phyloP scores from a whole-genome alignment of 1,140 invertebrate species.

The Solenopsis invicta region DNA sequence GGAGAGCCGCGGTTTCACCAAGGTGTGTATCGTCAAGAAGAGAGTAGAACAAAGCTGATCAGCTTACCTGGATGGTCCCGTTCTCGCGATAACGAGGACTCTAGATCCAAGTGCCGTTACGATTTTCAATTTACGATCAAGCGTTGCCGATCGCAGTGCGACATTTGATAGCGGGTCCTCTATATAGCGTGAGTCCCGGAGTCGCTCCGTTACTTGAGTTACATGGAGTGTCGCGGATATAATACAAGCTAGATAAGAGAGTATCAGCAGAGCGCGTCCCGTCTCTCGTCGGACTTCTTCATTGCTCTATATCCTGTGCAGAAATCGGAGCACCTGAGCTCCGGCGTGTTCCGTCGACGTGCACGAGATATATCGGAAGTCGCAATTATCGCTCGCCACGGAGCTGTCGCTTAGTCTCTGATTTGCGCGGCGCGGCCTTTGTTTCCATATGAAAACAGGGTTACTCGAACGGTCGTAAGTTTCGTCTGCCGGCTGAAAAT shows the following conservation, averaged over 20 bases:
- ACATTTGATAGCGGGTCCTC: conserved; percentile 31
- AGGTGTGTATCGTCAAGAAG: background rate
- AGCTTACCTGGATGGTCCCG: conserved; percentile 15
- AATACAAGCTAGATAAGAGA: conserved; percentile 14
- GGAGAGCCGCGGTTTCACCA: background rate
- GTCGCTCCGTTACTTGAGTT: conserved; percentile 8
- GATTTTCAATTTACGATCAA: conserved; percentile 55
- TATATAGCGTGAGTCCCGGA: background rate
- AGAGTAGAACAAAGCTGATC: conserved; percentile 35
- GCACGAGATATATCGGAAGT: background rate
- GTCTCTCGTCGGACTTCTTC: background rate
- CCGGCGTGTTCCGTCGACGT: background rate
- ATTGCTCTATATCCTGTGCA: background rate
- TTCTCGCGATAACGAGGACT: conserved; percentile 36
- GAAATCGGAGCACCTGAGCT: background rate
- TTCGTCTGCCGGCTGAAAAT: conserved; percentile 47
- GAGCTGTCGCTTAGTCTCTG: background rate
- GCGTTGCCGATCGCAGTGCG: background rate
- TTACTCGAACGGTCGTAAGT: conserved; percentile 60
- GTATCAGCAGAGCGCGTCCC: background rate
- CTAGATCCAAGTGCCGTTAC: conserved; percentile 49
- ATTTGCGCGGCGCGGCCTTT: background rate
- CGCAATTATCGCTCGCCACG: background rate
- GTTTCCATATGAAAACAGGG: conserved; percentile 47
- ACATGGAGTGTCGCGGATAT: background rate